Evolutionary conservation across 2,888 invertebrate species (phyloP), one percentile per base, ranked within the genome.

Genomic region (Ametastegia equiseti): DNA sequence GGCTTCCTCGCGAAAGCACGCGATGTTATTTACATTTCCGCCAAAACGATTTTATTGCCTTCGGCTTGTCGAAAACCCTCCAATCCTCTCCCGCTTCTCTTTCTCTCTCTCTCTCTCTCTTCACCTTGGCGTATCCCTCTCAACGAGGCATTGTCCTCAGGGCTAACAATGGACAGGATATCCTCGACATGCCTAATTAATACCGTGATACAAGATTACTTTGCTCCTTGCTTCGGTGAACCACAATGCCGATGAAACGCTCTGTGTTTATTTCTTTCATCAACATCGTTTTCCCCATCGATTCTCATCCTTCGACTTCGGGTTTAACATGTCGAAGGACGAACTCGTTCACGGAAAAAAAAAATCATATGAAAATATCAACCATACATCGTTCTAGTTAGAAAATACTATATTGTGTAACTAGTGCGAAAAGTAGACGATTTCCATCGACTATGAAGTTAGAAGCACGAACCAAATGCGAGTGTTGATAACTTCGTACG

Each of bases 21-120:
- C 3, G 47, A 73, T 47, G 73, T 47, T 73, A 73, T 73, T 73
- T 50, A 47, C 73, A 47, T 73, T 73, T 73, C 73, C 73, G 73
- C 47, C 47, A 27, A 73, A 73, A 73, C 50, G 73, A 73, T 73
- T 47, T 73, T 47, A 73, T 73, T 73, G 73, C 73, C 73, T 73
- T 73, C n/a, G 73, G 47, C 45, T 73, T 73, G 47, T 47, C 73
- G 73, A 54, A 73, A 47, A 27, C 69, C 13, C 63, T 27, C 39
- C 42, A 47, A n/a, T 23, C n/a, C 69, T 19, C 57, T 57, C 15
- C 19, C 42, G 36, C 69, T 15, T 6, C 13, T 15, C 45, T 45
- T 15, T 45, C 45, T 45, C 0, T 13, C 1, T 45, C 15, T 45
- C 45, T 9, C 45, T 15, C 15, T 42, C 36, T 30, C 73, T 50